Conservation (phyloP, 2,113 vertebrate species). For the Macroglossus sobrinus region DNA sequence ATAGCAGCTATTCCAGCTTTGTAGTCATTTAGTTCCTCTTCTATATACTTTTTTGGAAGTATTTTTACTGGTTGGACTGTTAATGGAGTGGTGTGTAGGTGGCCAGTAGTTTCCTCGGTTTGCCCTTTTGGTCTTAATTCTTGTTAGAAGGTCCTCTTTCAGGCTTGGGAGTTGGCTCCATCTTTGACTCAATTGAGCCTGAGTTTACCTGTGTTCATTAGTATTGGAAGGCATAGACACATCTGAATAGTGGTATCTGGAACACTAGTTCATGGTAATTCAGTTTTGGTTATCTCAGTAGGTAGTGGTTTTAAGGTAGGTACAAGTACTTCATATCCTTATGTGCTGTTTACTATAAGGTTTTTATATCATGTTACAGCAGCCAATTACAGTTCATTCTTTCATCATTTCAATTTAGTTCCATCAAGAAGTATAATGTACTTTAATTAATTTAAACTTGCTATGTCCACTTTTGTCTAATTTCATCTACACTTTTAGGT, state of each 20-base stretch:
- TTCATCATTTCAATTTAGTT: constrained; percentile 10
- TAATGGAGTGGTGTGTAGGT: not conserved
- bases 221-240: not conserved
- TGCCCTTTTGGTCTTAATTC: constrained; percentile 4
- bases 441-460: constrained; percentile 64
- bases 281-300: not conserved
- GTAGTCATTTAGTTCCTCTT: not conserved
- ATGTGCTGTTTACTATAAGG: not conserved
- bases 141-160: not conserved
- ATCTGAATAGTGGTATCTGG: not conserved
- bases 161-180: not conserved
- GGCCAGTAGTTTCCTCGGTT: not conserved
- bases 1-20: not conserved
- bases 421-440: constrained; percentile 62
- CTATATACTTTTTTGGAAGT: not conserved
- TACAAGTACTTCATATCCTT: not conserved
- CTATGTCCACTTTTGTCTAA: constrained; percentile 62
- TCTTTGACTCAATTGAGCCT: not conserved
- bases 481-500: constrained; percentile 71
- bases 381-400: constrained; percentile 31
- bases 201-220: not conserved
- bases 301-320: not conserved
- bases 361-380: constrained; percentile 13
- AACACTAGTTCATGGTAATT: not conserved
- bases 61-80: not conserved